Base-by-base conservation (phyloP, 2,797 vertebrate genomes). In the Natrix natrix region DNA sequence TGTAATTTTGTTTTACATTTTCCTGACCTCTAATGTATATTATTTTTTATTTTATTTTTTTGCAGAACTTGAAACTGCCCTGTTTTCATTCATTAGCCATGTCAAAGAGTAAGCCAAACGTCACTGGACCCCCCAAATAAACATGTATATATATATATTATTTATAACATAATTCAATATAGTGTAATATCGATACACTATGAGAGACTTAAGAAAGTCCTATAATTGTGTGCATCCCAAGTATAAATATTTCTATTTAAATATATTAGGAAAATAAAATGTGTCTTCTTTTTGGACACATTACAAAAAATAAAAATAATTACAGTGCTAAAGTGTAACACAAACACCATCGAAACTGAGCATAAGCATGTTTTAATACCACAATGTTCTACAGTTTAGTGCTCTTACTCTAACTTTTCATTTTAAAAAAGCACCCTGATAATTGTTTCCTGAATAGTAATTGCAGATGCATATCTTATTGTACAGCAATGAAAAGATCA, bases 381-480 rank as follows among this genome's bases (percentile, higher is more conserved):
- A 48, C 24, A 43, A 78, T 22, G 17, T 43, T 43, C 22, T 78
- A 78, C 17, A 78, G 37, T 78, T 11, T 83, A 83, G 8, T 4
- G 43, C 17, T 83, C 74, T 83, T 48, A 24, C 20, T 48, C 20
- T 83, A 43, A 78, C 8, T 4, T 43, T 22, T 78, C 32, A 78
- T 22, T 78, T 78, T 22, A 43, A 43, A 28, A 69, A 83, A 78
- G 20, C 32, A 22, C 20, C 8, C 37, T 83, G 37, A 83, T 83
- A 83, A 83, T 83, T 83, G 74, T 83, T 83, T 48, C 8, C 74
- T 83, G 74, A 83, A 48, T 48, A 48, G 74, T 91, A 92, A 90
- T 37, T 37, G 92, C 91, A 92, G 89, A 95, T 94, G 94, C 95
- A 90, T 91, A 89, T 14, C 55, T 94, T 93, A 61, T 92, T 92